A percentile compares a stretch with the other conserved stretches of the same genome.
phyloP scores from a whole-genome alignment of 2,113 vertebrate genomes.

The Rutilus rutilus region DNA sequence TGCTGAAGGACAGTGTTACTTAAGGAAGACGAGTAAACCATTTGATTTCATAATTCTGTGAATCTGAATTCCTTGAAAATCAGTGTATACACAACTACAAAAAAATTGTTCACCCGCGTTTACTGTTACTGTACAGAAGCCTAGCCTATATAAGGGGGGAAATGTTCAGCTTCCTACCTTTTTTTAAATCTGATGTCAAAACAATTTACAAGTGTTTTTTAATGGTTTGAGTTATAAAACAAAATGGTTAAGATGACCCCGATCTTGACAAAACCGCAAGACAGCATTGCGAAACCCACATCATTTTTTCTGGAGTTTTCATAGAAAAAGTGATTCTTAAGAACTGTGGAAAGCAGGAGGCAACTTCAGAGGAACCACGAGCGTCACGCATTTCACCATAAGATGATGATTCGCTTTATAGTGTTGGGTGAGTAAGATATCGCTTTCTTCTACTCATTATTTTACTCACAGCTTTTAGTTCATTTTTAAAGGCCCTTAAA shows the following conservation, averaged over 20 bases:
- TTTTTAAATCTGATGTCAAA: neutral
- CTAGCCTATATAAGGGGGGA: neutral
- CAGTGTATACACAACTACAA: neutral
- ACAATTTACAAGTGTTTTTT: neutral
- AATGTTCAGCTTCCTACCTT: neutral
- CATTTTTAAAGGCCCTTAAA: neutral
- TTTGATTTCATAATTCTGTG: neutral
- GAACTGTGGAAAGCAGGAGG: neutral
- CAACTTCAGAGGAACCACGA: neutral
- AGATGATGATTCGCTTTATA: neutral
- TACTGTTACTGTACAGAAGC: neutral
- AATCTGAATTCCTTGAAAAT: neutral
- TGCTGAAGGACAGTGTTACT: neutral
- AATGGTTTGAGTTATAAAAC: neutral
- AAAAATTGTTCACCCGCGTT: neutral
- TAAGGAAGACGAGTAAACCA: neutral
- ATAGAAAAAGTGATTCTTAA: neutral
- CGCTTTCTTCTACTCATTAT: neutral
- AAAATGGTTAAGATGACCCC: neutral
- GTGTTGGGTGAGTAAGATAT: constrained; percentile 11
- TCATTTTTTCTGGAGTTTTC: neutral
- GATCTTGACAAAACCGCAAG: neutral
- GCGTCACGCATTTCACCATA: neutral
- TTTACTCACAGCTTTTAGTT: neutral
- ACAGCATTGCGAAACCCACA: neutral